phyloP scores from a whole-genome alignment of 2,888 invertebrate genomes.

The Agapostemon virescens region DNA sequence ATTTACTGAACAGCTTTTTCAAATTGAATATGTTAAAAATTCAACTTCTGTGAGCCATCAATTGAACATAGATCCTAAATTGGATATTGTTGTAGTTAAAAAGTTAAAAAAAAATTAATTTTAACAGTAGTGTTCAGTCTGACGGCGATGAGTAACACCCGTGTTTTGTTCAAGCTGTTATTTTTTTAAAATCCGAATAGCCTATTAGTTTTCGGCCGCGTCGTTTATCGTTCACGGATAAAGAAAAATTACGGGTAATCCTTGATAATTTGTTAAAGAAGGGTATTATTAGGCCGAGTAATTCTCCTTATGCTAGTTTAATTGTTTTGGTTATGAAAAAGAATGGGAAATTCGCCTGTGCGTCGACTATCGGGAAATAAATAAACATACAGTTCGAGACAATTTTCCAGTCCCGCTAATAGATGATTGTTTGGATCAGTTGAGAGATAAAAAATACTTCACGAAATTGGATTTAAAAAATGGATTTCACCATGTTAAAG shows the following conservation, averaged over 20 bases:
- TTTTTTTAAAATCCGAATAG: not conserved
- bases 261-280: not conserved
- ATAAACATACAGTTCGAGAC: too few relatives aligned
- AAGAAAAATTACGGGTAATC: constrained; percentile 3
- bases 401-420: too few relatives aligned
- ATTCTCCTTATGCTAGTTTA: not conserved
- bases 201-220: not conserved
- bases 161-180: not conserved
- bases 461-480: not conserved
- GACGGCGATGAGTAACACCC: not conserved
- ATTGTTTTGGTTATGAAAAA: not conserved
- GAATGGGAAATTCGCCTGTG: not conserved
- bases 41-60: not conserved
- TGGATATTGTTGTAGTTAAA: not conserved
- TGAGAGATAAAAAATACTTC: not conserved
- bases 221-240: not conserved
- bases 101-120: not conserved
- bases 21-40: not conserved
- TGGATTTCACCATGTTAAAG: not conserved
- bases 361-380: not conserved
- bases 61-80: not conserved
- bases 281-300: not conserved
- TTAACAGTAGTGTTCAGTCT: not conserved
- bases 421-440: not conserved
- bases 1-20: not conserved